Conservation (phyloP, 2,888 invertebrate species). For the Orchesella flavescens region DNA sequence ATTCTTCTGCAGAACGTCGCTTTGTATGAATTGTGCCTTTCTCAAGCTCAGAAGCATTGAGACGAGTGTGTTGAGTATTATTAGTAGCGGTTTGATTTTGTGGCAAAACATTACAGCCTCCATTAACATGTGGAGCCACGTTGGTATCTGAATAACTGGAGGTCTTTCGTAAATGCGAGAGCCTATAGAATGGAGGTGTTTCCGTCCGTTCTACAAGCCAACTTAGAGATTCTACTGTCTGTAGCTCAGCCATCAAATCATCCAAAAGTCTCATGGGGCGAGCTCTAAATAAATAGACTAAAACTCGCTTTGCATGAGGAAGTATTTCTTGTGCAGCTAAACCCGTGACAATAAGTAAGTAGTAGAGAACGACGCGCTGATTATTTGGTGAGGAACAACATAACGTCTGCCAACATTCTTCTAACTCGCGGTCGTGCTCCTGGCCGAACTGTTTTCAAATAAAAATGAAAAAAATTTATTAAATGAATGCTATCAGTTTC, state of each 20-base stretch:
- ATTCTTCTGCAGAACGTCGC: conserved; percentile 77
- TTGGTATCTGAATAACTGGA: conserved; percentile 84
- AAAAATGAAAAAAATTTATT: conserved; percentile 32
- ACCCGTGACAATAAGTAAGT: conserved; percentile 95
- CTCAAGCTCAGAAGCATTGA: conserved; percentile 78
- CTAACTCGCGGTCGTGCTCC: conserved; percentile 95
- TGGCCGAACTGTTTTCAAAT: conserved; percentile 86
- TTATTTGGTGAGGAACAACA: conserved; percentile 98
- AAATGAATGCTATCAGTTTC: too few species aligned
- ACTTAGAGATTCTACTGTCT: conserved; percentile 96
- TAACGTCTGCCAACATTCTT: conserved; percentile 95
- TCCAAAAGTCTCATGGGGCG: conserved; percentile 94
- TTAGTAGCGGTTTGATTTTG: conserved; percentile 48
- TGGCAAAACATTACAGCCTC: conserved; percentile 17
- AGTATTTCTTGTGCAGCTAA: conserved; percentile 97
- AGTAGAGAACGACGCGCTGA: conserved; percentile 95
- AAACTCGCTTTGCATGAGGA: conserved; percentile 94
- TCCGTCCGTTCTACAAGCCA: conserved; percentile 97
- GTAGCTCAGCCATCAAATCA: conserved; percentile 97
- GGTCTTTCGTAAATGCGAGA: conserved; percentile 92
- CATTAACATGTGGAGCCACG: conserved; percentile 53
- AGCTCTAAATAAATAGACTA: conserved; percentile 92
- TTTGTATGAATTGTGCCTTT: conserved; percentile 98
- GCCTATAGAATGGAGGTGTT: conserved; percentile 97
- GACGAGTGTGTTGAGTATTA: conserved; percentile 60